Evolutionary conservation across 2,113 vertebrate genomes (phyloP), one percentile per base, ranked within the genome.

Genomic region (Ophiodon elongatus): DNA sequence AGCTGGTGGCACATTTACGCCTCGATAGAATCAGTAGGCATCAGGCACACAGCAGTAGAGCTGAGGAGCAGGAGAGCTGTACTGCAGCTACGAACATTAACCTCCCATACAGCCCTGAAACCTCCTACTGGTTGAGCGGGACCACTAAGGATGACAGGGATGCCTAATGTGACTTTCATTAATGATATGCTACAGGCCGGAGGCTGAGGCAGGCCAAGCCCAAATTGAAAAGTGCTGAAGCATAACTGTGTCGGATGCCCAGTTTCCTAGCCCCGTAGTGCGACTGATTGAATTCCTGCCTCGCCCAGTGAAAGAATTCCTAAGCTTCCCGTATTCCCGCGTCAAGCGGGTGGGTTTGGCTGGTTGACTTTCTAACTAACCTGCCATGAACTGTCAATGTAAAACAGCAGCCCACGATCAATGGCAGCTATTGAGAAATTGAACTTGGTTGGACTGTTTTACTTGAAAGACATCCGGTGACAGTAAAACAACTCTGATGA

Each of bases 161-260:
- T 79, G 84, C 82, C 86, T 92, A 93, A 94, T 93, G 91, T 93
- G 90, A 91, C 91, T 91, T 93, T 90, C 91, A 93, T 94, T 94
- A 94, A 93, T 80, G 85, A 91, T 79, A 82, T 66, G 77, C 92
- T 89, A 85, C 87, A 87, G 93, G 88, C 92, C 86, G 68, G 54
- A 85, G 89, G 86, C 91, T 87, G 78, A 87, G 81, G 91, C 82
- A 85, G 88, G 71, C 89, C 89, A 73, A 83, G 74, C 82, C 68
- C 87, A 95, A 95, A 94, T 94, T 94, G 93, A 95, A 94, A 94
- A 92, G 93, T 93, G 91, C 88, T 92, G 88, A 93, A 92, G 93
- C 94, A 87, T 86, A 93, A 89, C 94, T 90, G 91, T 91, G 90
- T 92, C 86, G 77, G 92, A 94, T 90, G 91, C 88, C 90, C 89